Conservation (phyloP, 2,888 invertebrate genomes). For the Mycalesis mineus region DNA sequence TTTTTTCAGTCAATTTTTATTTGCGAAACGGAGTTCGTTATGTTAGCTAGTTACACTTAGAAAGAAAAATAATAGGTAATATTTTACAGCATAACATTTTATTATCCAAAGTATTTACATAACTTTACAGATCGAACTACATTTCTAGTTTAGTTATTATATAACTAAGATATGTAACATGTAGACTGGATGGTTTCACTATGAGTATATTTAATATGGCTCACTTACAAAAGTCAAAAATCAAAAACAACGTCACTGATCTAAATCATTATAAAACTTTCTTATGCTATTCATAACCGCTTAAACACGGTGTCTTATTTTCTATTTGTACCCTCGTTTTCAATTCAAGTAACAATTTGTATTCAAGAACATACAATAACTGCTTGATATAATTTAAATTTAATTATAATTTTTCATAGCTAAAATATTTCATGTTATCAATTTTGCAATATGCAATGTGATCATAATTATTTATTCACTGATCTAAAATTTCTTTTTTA, state of each 20-base stretch:
- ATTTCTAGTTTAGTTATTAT: background rate
- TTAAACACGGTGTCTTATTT: background rate
- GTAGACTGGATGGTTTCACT: background rate
- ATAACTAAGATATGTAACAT: background rate
- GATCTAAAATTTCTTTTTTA: too few relatives aligned
- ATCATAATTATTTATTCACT: too few relatives aligned
- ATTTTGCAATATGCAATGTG: too few relatives aligned
- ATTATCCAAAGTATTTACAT: conserved; percentile 4
- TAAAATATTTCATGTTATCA: too few relatives aligned
- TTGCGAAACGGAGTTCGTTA: too few relatives aligned
- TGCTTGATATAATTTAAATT: too few relatives aligned
- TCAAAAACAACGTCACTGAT: conserved; percentile 12
- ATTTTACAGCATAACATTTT: background rate
- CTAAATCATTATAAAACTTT: too few relatives aligned
- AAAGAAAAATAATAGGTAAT: background rate
- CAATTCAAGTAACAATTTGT: background rate
- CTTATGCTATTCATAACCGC: too few relatives aligned
- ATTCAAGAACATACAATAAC: background rate
- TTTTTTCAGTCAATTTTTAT: too few relatives aligned
- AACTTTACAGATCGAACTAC: conserved; percentile 1
- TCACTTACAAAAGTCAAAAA: conserved; percentile 8
- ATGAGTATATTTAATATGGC: conserved; percentile 1
- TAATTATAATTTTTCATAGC: too few relatives aligned
- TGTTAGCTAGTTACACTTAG: too few relatives aligned
- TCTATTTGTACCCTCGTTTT: background rate